Evolutionary conservation across 2,113 vertebrate genomes (phyloP).

Genomic region (Numenius arquata): DNA sequence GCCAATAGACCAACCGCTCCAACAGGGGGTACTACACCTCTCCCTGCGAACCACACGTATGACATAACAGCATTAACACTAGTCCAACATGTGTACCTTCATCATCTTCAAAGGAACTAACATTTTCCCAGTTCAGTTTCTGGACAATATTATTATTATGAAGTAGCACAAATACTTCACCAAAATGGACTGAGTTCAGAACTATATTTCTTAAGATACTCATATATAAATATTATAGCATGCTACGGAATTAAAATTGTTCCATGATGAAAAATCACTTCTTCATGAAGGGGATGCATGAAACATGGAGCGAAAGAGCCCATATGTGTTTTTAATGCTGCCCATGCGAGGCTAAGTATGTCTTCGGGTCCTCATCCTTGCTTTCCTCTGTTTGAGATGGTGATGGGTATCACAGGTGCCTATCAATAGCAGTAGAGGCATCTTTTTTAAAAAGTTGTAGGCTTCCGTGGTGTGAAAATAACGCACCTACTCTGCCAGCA

Average conservation of each 20-base stretch:
- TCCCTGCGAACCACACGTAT: fast-evolving
- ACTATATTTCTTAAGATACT: neutral
- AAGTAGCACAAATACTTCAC: neutral
- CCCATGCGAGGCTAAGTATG: neutral
- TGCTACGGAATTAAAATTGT: neutral
- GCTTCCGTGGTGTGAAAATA: neutral
- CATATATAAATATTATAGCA: neutral
- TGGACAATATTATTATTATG: neutral
- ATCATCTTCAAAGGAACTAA: neutral
- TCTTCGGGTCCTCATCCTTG: neutral
- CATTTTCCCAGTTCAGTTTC: neutral
- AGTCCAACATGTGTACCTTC: neutral
- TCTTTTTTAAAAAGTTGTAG: neutral
- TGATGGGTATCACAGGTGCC: neutral
- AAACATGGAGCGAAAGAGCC: neutral
- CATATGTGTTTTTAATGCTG: neutral
- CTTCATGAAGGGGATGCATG: neutral
- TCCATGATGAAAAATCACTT: neutral
- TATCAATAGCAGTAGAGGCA: neutral
- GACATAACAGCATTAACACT: neutral
- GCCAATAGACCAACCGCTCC: neutral
- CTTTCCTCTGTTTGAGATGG: neutral
- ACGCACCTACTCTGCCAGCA: neutral
- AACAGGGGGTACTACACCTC: neutral
- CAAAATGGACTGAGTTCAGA: neutral